Evolutionary conservation across 2,797 vertebrate species (phyloP).

Genomic region (Propithecus deckenii): DNA sequence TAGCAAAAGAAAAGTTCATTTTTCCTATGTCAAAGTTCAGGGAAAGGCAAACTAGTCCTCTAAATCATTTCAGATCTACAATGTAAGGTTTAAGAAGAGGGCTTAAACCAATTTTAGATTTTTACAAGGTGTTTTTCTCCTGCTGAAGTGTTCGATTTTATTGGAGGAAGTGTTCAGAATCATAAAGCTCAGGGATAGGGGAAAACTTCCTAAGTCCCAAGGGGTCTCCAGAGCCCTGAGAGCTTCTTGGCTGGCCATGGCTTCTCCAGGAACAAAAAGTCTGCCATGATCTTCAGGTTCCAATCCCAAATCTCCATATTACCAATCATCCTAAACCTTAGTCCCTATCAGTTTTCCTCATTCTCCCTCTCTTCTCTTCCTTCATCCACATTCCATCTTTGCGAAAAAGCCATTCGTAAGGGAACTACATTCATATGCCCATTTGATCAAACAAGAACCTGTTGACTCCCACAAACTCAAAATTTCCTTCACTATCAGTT

Average conservation of each 20-base stretch:
- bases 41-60: slow-evolving; percentile 11
- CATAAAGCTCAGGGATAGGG: not conserved
- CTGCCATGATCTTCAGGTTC: not conserved
- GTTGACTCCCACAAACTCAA: slow-evolving; percentile 41
- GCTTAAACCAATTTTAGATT: slow-evolving; percentile 2
- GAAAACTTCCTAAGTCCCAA: not conserved
- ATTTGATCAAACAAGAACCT: slow-evolving; percentile 61
- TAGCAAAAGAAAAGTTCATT: not conserved
- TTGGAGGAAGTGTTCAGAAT: slow-evolving; percentile 25
- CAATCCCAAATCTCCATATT: not conserved
- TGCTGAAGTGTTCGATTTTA: slow-evolving; percentile 59
- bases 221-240: not conserved
- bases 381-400: not conserved
- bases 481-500: slow-evolving; percentile 50
- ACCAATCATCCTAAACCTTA: not conserved
- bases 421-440: not conserved
- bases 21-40: slow-evolving; percentile 35
- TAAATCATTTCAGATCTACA: slow-evolving; percentile 27
- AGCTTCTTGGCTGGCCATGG: not conserved
- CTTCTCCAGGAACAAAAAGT: slow-evolving; percentile 21
- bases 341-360: not conserved
- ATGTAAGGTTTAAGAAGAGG: not conserved
- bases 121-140: slow-evolving; percentile 36
- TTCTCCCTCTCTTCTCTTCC: not conserved
- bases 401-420: not conserved